A percentile compares a stretch with the other conserved stretches of the same genome.
These are phyloP conservation scores for Brachypodius melanocephalos DNA, from an alignment of 2,113 vertebrate species.

Conservation along the genomic window DNA sequence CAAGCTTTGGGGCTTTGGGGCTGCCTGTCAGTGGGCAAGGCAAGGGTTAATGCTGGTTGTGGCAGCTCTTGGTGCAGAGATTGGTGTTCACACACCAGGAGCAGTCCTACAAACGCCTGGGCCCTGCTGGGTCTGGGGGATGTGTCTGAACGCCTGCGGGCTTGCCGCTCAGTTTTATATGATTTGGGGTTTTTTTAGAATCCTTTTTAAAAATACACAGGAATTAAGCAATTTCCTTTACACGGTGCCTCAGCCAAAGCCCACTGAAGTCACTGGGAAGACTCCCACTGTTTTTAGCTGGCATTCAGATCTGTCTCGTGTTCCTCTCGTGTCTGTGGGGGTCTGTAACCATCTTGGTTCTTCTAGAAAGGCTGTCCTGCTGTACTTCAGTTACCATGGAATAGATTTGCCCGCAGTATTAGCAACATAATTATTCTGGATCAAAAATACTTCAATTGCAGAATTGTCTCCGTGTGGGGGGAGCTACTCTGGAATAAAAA, in stretches of 20 bases:
- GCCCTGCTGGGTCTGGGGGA: not conserved
- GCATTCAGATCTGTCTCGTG: not conserved
- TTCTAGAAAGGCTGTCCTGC: not conserved
- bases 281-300: conserved; percentile 8
- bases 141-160: not conserved
- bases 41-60: not conserved
- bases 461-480: not conserved
- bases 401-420: not conserved
- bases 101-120: not conserved
- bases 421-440: not conserved
- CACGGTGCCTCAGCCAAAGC: conserved; percentile 12
- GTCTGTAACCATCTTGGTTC: not conserved
- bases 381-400: not conserved
- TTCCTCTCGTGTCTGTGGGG: not conserved
- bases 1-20: not conserved
- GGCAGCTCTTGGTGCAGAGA: not conserved
- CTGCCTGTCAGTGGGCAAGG: not conserved
- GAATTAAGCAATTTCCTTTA: conserved; percentile 43
- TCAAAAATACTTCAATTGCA: not conserved
- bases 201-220: conserved; percentile 36
- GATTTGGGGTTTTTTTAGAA: not conserved
- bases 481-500: not conserved
- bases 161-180: not conserved
- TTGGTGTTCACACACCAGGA: not conserved
- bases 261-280: conserved; percentile 34